Base-by-base conservation (phyloP, 1,140 invertebrate genomes). In the Neodiprion pinetum region DNA sequence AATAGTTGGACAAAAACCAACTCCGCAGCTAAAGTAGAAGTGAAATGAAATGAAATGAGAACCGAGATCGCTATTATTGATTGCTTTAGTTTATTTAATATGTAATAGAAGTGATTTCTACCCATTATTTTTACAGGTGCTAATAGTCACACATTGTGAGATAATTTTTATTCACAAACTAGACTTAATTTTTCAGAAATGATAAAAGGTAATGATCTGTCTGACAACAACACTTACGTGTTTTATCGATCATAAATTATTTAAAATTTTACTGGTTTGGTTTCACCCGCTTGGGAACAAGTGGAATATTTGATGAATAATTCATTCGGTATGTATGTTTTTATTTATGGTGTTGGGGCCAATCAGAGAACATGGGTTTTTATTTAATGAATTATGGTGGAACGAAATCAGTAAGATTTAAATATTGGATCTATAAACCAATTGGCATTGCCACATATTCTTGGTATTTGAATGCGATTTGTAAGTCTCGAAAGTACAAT, bases 1-100 rank as follows among this genome's bases (percentile, higher is more conserved):
- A 78, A 84, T 89, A 75, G 82, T 85, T 72, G 83, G 83, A 23
- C 80, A 81, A 8, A 85, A 82, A 69, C 85, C 83, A 76, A 82
- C 82, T 72, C 77, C 80, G 8, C 84, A 83, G 53, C 74, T 85
- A 11, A 85, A 87, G 78, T 83, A 83, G 83, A 72, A 79, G 7
- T 11, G 48, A 40, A 17, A 70, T 70, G 83, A 72, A 79, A 23
- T 11, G 48, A 40, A 17, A 70, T 70, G 12, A n/a, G 9, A 49
- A 17, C 53, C 4, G 53, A 12, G 53, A 61, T 61, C 53, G 9
- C 53, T 17, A 17, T 61, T 61, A 17, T 9, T 7, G 4, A 5
- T 61, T 40, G 28, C 28, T 40, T 40, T 40, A 40, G n/a, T 61
- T 61, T 61, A 61, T 61, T 61, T 61, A 40, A 5, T 3, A 40